Base-by-base conservation (phyloP, 2,113 vertebrate species). In the Pleuronectes platessa region DNA sequence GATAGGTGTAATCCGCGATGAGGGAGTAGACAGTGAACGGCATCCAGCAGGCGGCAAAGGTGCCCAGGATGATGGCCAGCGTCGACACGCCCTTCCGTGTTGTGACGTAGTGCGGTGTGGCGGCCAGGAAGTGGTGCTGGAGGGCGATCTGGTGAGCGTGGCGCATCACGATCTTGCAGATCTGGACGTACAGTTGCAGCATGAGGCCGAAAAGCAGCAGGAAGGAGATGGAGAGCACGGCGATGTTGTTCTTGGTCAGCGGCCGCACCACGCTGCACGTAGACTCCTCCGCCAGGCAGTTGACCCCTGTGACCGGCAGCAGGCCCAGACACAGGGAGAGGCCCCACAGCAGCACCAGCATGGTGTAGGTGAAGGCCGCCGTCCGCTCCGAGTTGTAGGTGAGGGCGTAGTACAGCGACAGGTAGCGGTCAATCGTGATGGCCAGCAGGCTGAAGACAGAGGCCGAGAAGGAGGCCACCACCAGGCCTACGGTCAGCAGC, bases 21-120 rank as follows among this genome's bases (percentile, higher is more conserved):
- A 99, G 94, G 4, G 97, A 97, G 92, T 99, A 99, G 82, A 99
- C 96, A 0, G 98, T 98, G 88, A 99, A 99, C 61, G 98, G 98
- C 97, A 99, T 99, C 98, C 98, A 99, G 93, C 98, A 99, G 72
- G 98, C 97, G 0, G 98, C 98, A 17, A 99, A 99, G 65, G 98
- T 99, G 65, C 98, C 98, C 92, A 99, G 92, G 92, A 99, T 99
- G 93, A 99, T 95, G 61, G 98, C 97, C 92, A 99, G 90, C n/a
- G 98, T 99, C 1, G 98, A 99, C 66, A 99, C 96, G 78, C 98
- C 98, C 93, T 98, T 99, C 75, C 97, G 93, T 1, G 98, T 99
- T 49, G 98, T 99, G 91, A 99, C 98, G 40, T 99, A 99, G 94
- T 99, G 98, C n/a, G 98, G 98, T 1, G 97, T 96, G 92, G 97